phyloP scores from a whole-genome alignment of 2,797 vertebrate genomes.

The Pseudocheirus occidentalis region DNA sequence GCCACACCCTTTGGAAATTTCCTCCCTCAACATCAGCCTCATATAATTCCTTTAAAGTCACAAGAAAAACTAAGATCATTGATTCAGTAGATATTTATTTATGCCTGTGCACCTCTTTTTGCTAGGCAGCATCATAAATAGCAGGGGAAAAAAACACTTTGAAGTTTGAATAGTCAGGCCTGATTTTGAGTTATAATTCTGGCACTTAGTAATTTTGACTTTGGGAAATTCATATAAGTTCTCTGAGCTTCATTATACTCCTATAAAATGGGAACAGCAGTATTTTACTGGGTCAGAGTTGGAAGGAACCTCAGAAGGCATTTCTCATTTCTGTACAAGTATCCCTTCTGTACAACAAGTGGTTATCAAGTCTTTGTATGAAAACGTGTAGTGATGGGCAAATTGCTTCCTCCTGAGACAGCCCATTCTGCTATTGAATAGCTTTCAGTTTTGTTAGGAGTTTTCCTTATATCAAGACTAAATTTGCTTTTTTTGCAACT shows the following conservation, averaged over 20 bases:
- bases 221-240: not conserved
- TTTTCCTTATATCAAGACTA: not conserved
- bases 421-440: not conserved
- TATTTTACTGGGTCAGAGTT: not conserved
- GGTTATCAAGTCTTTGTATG: not conserved
- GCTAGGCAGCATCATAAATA: not conserved
- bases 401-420: not conserved
- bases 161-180: not conserved
- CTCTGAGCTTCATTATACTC: not conserved
- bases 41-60: not conserved
- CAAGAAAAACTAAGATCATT: constrained; percentile 23
- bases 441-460: not conserved
- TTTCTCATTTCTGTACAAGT: not conserved
- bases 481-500: not conserved
- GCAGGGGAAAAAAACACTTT: not conserved
- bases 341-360: not conserved
- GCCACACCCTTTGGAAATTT: not conserved
- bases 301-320: not conserved
- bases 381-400: not conserved
- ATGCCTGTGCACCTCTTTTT: not conserved
- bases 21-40: not conserved
- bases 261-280: not conserved
- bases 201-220: not conserved
- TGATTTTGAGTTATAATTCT: not conserved
- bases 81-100: not conserved